These are phyloP conservation scores for Amphimedon queenslandica DNA, from an alignment of 37 sponge, comb jelly and placozoan genomes.

Conservation along the genomic window DNA sequence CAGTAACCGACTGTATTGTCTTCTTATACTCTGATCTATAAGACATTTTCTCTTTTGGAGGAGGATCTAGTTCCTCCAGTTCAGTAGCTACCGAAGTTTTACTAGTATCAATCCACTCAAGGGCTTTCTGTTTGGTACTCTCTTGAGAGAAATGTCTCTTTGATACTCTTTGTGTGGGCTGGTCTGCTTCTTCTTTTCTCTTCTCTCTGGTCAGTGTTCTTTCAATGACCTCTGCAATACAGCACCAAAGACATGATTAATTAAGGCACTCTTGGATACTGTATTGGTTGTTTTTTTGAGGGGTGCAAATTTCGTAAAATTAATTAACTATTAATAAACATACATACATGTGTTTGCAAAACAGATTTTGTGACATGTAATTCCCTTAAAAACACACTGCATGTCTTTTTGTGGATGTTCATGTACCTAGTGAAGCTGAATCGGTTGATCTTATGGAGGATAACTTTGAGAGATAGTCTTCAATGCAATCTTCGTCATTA, in stretches of 20 bases:
- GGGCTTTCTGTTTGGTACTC: background rate
- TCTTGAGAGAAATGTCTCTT: background rate
- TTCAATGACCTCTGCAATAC: background rate
- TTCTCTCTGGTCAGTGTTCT: background rate
- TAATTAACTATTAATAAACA: too few relatives aligned
- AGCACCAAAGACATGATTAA: too few relatives aligned
- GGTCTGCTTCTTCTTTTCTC: background rate
- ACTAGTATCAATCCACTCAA: background rate
- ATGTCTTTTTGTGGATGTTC: too few relatives aligned
- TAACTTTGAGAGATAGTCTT: slow-evolving; percentile 22
- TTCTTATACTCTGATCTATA: background rate
- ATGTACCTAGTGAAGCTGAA: too few relatives aligned
- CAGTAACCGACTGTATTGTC: background rate
- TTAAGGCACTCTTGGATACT: too few relatives aligned
- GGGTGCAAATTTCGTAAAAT: too few relatives aligned
- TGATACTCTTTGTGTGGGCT: background rate
- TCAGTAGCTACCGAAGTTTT: too few relatives aligned
- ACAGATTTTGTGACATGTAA: too few relatives aligned
- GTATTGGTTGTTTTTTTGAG: too few relatives aligned
- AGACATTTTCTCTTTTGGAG: background rate
- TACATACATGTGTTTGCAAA: too few relatives aligned
- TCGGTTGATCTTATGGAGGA: background rate
- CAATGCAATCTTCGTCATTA: slow-evolving; percentile 28
- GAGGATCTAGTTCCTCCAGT: too few relatives aligned
- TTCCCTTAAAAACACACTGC: too few relatives aligned